Conservation (phyloP, 2,888 invertebrate genomes). For the Oligia fasciuncula region DNA sequence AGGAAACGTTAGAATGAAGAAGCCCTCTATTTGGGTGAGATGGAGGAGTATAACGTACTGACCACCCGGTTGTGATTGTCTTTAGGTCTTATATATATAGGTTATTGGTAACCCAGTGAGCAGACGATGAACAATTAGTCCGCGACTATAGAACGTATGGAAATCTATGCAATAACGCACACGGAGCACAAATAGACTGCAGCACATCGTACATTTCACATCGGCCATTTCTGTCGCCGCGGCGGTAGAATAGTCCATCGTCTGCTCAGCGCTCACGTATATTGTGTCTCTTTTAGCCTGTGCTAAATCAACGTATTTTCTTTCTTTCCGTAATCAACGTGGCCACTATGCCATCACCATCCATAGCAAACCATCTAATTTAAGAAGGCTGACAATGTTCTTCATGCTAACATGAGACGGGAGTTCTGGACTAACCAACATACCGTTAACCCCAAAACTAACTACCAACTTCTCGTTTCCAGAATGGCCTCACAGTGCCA, state of each 20-base stretch:
- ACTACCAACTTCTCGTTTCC: slow-evolving; percentile 68
- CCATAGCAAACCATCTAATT: no score
- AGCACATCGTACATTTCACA: no score
- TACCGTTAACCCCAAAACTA: slow-evolving; percentile 5
- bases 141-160: background rate
- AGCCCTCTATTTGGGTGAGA: background rate
- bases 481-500: slow-evolving; percentile 95
- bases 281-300: no score
- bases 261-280: background rate
- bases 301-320: no score
- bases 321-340: no score
- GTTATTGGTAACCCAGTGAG: background rate
- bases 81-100: no score
- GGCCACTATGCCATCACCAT: background rate
- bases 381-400: background rate
- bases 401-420: background rate
- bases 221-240: no score
- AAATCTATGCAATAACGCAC: background rate
- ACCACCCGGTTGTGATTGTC: background rate
- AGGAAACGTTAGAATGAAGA: background rate
- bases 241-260: background rate
- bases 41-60: background rate
- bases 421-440: background rate
- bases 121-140: background rate
- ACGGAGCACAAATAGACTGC: background rate